These are phyloP conservation scores for Drosophila anomelani DNA, from an alignment of 2,888 invertebrate genomes.

Conservation along the genomic window DNA sequence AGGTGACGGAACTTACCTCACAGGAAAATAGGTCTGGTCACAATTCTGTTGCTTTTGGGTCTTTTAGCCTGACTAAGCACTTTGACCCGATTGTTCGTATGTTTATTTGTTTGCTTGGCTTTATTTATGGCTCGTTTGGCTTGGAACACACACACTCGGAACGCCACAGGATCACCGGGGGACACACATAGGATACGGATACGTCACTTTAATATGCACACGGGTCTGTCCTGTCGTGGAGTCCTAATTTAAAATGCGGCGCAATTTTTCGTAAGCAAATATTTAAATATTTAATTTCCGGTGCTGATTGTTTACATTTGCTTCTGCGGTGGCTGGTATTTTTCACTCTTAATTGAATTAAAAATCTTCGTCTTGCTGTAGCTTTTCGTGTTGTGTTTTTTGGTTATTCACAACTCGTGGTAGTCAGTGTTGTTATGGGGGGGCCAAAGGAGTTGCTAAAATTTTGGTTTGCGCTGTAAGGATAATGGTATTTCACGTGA, in stretches of 20 bases:
- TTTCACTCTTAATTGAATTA: slow-evolving; percentile 46
- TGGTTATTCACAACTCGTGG: slow-evolving; percentile 19
- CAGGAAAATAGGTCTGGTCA: slow-evolving; percentile 5
- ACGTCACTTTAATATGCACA: slow-evolving; percentile 34
- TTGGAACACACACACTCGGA: slow-evolving; percentile 26
- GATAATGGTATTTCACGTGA: slow-evolving; percentile 39
- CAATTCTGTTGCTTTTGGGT: slow-evolving; percentile 16
- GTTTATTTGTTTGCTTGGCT: slow-evolving; percentile 40
- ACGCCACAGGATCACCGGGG: slow-evolving; percentile 5
- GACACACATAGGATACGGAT: slow-evolving; percentile 21
- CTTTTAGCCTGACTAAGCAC: slow-evolving; percentile 38
- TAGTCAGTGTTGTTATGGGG: not conserved
- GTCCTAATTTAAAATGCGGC: slow-evolving; percentile 44
- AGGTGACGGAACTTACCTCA: slow-evolving; percentile 56
- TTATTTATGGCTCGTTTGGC: slow-evolving; percentile 43
- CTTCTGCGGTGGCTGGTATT: slow-evolving; percentile 16
- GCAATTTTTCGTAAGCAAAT: slow-evolving; percentile 47
- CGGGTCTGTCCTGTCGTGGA: slow-evolving; percentile 15
- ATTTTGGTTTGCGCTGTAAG: slow-evolving; percentile 28
- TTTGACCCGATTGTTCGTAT: slow-evolving; percentile 39
- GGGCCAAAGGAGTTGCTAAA: slow-evolving; percentile 9
- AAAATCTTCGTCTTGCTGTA: slow-evolving; percentile 31
- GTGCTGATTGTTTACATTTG: slow-evolving; percentile 42
- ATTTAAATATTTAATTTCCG: slow-evolving; percentile 47
- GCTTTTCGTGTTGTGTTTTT: slow-evolving; percentile 6